Evolutionary conservation across 2,113 vertebrate genomes (phyloP), one percentile per base, ranked within the genome.

Genomic region (Periophthalmus modestus): DNA sequence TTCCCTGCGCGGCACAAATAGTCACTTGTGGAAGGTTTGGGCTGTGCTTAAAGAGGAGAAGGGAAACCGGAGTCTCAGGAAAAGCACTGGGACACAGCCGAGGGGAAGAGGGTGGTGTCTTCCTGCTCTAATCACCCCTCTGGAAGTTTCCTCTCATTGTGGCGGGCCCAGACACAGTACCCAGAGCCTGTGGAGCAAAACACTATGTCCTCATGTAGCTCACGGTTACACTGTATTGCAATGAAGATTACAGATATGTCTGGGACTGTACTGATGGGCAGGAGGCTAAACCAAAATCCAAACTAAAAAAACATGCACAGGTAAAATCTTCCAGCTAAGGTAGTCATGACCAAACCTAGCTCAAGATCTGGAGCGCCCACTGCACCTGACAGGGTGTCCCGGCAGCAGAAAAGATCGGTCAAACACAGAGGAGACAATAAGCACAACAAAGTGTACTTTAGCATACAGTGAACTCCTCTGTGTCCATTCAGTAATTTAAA

Each of bases 141-240:
- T 71, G 88, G 92, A 89, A 69, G 82, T 91, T 94, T 94, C 94
- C 94, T 94, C 72, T 89, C 91, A 94, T 94, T 94, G 93, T 94
- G 78, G 84, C 47, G 81, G 85, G 85, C 90, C 85, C 73, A 85
- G 87, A 82, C 74, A 79, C 89, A 89, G 88, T 90, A 90, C 88
- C 82, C 78, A 75, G 57, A 16, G 55, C 71, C 82, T 73, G 73
- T 16, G 14, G 52, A 68, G 57, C 78, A 52, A 74, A 79, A 73
- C 69, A 57, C 12, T 28, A 36, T 54, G 68, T 62, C 47, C 33
- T 18, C 61, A 36, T 19, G 33, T 19, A 39, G 57, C 57, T 28
- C 57, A 28, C 11, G 39, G 23, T 28, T 28, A 28, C 28, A 28
- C 28, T 28, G 28, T 28, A 3, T 59, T 23, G 15, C 57, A 33